Percentiles rank a stretch among this genome's conserved stretches.
Evolutionary conservation across 2,888 invertebrate species (phyloP).

Genomic region (Eupithecia vulgata): DNA sequence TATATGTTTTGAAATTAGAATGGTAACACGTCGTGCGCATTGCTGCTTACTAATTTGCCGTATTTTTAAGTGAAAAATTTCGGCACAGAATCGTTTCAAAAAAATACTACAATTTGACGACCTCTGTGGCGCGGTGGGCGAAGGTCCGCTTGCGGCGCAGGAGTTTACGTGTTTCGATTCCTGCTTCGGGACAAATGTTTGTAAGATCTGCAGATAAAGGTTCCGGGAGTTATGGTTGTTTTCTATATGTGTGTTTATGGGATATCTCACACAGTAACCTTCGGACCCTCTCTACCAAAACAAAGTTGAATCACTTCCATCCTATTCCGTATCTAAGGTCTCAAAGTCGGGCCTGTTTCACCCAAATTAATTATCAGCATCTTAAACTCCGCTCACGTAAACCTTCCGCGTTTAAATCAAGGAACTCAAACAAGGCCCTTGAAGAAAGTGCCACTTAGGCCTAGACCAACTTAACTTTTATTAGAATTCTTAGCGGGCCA

Average conservation of each 20-base stretch:
- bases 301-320: neutral
- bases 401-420: slow-evolving; percentile 56
- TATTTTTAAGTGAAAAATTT: no score
- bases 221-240: no score
- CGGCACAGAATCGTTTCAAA: no score
- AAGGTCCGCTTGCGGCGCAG: no score
- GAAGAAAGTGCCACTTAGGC: slow-evolving; percentile 57
- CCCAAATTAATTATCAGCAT: slow-evolving; percentile 15
- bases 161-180: no score
- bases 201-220: no score
- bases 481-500: slow-evolving; percentile 74
- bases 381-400: slow-evolving; percentile 45
- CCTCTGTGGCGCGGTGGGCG: no score
- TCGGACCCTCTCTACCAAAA: neutral
- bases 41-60: neutral
- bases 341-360: neutral
- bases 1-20: neutral
- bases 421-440: slow-evolving; percentile 42
- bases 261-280: no score
- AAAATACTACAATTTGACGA: no score
- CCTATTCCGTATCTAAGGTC: neutral
- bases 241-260: no score
- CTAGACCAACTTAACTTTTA: slow-evolving; percentile 70
- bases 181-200: no score
- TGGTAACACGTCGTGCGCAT: neutral